These are phyloP conservation scores for Dyspetes luteomarginatus DNA, from an alignment of 2,888 invertebrate species.

Conservation along the genomic window DNA sequence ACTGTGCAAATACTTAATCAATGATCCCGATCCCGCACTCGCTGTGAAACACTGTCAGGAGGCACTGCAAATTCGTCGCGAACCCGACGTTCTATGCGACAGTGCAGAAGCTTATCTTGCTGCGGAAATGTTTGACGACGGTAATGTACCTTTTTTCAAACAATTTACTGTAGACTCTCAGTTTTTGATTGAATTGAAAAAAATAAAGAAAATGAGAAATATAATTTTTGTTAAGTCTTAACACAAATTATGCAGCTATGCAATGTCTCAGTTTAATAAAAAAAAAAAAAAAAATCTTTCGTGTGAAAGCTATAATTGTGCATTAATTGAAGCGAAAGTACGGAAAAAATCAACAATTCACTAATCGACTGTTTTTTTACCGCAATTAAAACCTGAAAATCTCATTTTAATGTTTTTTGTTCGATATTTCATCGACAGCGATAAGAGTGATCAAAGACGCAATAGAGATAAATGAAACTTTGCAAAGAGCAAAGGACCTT, in stretches of 20 bases:
- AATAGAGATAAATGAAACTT: conserved; percentile 91
- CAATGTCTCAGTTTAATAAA: too few relatives aligned
- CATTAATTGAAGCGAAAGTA: too few relatives aligned
- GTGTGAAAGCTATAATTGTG: too few relatives aligned
- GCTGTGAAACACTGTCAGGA: conserved; percentile 91
- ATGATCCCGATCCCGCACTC: conserved; percentile 89
- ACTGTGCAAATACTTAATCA: conserved; percentile 91
- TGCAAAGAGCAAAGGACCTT: conserved; percentile 94
- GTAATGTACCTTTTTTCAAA: conserved; percentile 80
- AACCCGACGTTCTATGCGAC: conserved; percentile 93
- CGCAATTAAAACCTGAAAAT: too few relatives aligned
- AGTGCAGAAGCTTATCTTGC: conserved; percentile 95
- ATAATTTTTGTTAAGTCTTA: too few relatives aligned
- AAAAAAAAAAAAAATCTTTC: too few relatives aligned
- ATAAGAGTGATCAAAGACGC: conserved; percentile 94
- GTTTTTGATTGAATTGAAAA: too few relatives aligned
- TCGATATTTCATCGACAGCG: conserved; percentile 85
- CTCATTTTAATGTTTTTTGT: too few relatives aligned
- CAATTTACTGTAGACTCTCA: background rate
- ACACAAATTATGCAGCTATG: too few relatives aligned
- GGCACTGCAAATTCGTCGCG: conserved; percentile 90
- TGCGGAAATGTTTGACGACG: conserved; percentile 96
- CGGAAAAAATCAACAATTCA: too few relatives aligned
- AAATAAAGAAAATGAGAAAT: too few relatives aligned
- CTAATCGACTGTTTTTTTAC: too few relatives aligned